Percentiles rank a stretch among this genome's conserved stretches.
Conservation (phyloP, 2,113 vertebrate species). For the Empidonax alnorum region DNA sequence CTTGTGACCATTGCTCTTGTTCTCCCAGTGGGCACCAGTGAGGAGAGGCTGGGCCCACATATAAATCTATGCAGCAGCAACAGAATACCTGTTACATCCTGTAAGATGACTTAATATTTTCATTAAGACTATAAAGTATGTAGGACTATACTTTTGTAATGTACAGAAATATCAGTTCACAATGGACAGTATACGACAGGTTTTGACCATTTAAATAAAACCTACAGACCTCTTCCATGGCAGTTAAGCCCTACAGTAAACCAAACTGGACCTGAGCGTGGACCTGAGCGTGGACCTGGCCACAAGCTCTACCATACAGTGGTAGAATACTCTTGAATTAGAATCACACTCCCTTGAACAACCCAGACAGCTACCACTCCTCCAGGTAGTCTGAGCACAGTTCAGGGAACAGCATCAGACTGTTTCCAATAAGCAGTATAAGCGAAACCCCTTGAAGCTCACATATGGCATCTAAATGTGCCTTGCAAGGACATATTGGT, state of each 20-base stretch:
- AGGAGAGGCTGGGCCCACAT: background rate
- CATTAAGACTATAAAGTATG: background rate
- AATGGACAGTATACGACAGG: background rate
- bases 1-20: background rate
- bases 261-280: background rate
- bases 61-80: background rate
- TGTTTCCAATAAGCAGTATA: background rate
- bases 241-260: background rate
- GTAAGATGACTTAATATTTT: background rate
- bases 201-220: background rate
- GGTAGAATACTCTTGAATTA: background rate
- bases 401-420: background rate
- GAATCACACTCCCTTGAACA: background rate
- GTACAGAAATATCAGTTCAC: background rate
- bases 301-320: background rate
- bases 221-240: background rate
- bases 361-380: background rate
- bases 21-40: background rate
- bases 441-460: background rate
- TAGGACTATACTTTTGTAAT: background rate
- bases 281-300: background rate
- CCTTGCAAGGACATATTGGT: background rate
- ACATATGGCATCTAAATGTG: background rate
- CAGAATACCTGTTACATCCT: background rate
- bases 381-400: background rate